Evolutionary conservation across 1,140 invertebrate species (phyloP), one percentile per base, ranked within the genome.

Genomic region (Calephelis nemesis): DNA sequence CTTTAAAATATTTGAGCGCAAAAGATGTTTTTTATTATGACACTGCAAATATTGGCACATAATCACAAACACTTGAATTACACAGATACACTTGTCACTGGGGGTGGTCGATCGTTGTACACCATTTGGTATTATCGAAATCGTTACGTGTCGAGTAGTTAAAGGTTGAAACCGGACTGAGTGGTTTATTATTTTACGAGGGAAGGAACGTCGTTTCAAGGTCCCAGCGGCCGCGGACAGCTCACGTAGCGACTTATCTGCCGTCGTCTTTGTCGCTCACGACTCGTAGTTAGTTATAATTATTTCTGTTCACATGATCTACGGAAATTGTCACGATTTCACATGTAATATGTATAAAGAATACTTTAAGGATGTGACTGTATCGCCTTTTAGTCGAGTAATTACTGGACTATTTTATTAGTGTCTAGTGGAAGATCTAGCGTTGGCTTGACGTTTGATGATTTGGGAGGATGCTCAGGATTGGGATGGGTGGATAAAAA

Each of bases 191-290:
- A 85, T 90, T 88, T 81, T 88, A 84, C 75, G 82, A 81, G 83
- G 84, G 79, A 90, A 86, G 88, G 88, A 87, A 82, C 77, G 81
- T 70, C 78, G 82, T 79, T 76, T 87, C 88, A 88, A 90, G 88
- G 86, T 88, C 82, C 77, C 71, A 74, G 67, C 79, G 81, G 78
- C 81, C 83, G 83, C 85, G 82, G 83, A 73, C 80, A 72, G 73
- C 78, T 71, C 85, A 87, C 85, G 83, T 85, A 82, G 68, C 82
- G 81, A 79, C 83, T 90, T 88, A 90, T 90, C 87, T 86, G 76
- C 76, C 54, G 81, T 73, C 73, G 83, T 74, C 78, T 87, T 86
- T 86, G 84, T 87, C 84, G 79, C 74, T 83, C 79, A 81, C 83
- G 79, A 77, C 71, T 77, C 63, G 72, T 63, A 15, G 9, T 47